A percentile compares a stretch with the other conserved stretches of the same genome.
Conservation (phyloP, 2,113 vertebrate species). For the Verasper variegatus region DNA sequence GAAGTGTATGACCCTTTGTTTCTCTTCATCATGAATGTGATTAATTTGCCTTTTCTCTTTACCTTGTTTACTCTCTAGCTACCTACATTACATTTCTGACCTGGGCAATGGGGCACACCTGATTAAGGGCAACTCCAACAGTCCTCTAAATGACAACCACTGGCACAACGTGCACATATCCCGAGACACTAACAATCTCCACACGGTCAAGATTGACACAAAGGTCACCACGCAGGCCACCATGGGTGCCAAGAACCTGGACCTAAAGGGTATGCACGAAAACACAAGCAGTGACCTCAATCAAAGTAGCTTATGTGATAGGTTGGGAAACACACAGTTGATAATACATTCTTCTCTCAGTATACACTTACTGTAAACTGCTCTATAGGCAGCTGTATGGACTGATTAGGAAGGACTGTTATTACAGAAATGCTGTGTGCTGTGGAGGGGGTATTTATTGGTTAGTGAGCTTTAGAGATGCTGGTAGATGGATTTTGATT, state of each 20-base stretch:
- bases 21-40: constrained; percentile 36
- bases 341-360: neutral
- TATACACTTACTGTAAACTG: neutral
- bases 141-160: constrained; percentile 98
- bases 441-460: too few relatives aligned
- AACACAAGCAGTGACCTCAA: neutral
- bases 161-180: constrained; percentile 99
- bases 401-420: too few relatives aligned
- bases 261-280: constrained; percentile 90
- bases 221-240: constrained; percentile 99
- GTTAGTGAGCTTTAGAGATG: neutral
- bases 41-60: constrained; percentile 35
- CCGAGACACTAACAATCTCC: constrained; percentile 96
- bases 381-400: neutral
- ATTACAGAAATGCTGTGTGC: too few relatives aligned
- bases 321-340: neutral
- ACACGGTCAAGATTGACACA: constrained; percentile 98
- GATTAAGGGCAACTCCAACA: constrained; percentile 98
- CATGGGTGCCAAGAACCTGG: constrained; percentile 96
- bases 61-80: constrained; percentile 78
- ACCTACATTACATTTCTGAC: constrained; percentile 98
- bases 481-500: neutral
- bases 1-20: constrained; percentile 55
- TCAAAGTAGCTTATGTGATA: too few relatives aligned
- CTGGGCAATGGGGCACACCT: constrained; percentile 97